Evolutionary conservation across 1,140 invertebrate genomes (phyloP), one percentile per base, ranked within the genome.

Genomic region (Formica selysi): DNA sequence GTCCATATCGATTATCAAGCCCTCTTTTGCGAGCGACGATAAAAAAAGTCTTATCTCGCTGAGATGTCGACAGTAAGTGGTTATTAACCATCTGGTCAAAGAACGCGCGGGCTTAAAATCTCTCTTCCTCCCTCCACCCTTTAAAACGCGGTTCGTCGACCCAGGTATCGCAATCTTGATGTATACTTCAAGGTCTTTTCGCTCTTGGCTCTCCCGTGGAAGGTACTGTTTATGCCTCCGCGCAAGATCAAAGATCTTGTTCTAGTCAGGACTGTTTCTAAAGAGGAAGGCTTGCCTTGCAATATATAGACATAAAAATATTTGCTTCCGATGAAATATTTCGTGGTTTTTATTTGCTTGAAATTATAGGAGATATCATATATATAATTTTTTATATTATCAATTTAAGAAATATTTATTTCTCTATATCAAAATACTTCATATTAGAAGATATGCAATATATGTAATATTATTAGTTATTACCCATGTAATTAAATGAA

Each of bases 1-100:
- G 87, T 85, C 86, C 90, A 93, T 92, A 92, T 91, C 86, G 86
- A 91, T 92, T 92, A 89, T 87, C 73, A 10, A 62, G 41, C 51
- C 11, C 54, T 87, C 80, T 79, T 88, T 86, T 88, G 90, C 81
- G 86, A 85, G 78, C 16, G 48, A 73, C 73, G 61, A 86, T 71
- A 81, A 74, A 87, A 76, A 44, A 64, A 51, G 19, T 29, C 51
- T 80, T 80, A 80, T 65, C 61, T 48, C 48, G 13, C 4, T 19
- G 36, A 48, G 57, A 41, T 76, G 64, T 84, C 54, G 83, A 59
- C 67, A 36, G 41, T 64, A 76, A 89, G 64, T 67, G 54, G 84
- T 89, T 90, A 87, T 88, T 90, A 90, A 80, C 65, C 26, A 67
- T 38, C 67, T 10, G 32, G 44, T 71, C 61, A 74, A 85, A 54